These are phyloP conservation scores for Sebastes hubbsi DNA, from an alignment of 2,797 vertebrate species.

Conservation along the genomic window DNA sequence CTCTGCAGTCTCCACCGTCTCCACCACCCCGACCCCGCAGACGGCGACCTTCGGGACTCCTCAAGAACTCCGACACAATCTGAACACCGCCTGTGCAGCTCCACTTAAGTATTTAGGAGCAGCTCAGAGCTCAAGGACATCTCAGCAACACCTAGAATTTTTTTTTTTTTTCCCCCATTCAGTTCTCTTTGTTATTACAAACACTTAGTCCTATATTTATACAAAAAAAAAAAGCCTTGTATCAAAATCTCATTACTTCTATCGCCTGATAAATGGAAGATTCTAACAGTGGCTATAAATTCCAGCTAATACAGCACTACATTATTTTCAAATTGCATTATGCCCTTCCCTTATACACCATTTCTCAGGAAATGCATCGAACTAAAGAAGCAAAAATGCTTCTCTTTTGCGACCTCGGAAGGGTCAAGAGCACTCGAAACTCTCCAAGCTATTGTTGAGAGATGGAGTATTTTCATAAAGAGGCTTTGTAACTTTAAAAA, in stretches of 20 bases:
- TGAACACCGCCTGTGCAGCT: not conserved
- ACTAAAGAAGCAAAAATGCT: not conserved
- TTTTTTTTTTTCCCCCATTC: not conserved
- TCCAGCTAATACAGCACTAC: conserved; percentile 1
- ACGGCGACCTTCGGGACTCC: not conserved
- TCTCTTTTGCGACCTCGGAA: not conserved
- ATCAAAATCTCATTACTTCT: conserved; percentile 17
- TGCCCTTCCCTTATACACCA: not conserved
- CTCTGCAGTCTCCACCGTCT: not conserved
- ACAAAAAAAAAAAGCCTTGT: not conserved
- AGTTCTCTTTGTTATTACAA: not conserved
- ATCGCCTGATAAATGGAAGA: not conserved
- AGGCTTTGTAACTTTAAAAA: not conserved
- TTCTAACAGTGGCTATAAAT: not conserved
- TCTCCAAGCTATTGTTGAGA: not conserved
- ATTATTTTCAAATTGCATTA: conserved; percentile 9
- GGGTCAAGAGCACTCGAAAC: not conserved
- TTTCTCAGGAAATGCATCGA: not conserved
- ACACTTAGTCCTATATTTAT: not conserved
- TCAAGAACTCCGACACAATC: not conserved
- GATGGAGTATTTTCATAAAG: not conserved
- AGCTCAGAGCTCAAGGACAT: conserved; percentile 20
- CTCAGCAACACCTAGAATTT: not conserved
- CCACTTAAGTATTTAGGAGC: not conserved
- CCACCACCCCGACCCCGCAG: not conserved